phyloP scores from a whole-genome alignment of 1,140 invertebrate genomes.

The silkworm (Bombyx mori) region ASM3026992v2 NC_085118.1:10270501-10271000 shows the following conservation, averaged over 20 bases:
- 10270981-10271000: conserved; percentile 72
- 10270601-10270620: conserved; percentile 81
- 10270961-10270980: conserved; percentile 92
- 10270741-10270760: conserved; percentile 71
- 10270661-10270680: conserved; percentile 68
- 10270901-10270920: conserved; percentile 84
- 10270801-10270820: conserved; percentile 42
- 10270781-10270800: conserved; percentile 25
- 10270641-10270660: conserved; percentile 67
- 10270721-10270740: conserved; percentile 72
- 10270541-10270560: conserved; percentile 69
- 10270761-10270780: conserved; percentile 69
- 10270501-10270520: conserved; percentile 83
- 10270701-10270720: conserved; percentile 79
- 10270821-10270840: conserved; percentile 85
- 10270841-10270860: conserved; percentile 81
- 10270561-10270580: conserved; percentile 80
- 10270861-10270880: conserved; percentile 88
- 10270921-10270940: conserved; percentile 84
- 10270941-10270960: conserved; percentile 91
- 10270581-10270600: conserved; percentile 76
- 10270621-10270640: conserved; percentile 70
- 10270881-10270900: conserved; percentile 85
- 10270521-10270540: conserved; percentile 86
- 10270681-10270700: conserved; percentile 80